Conservation (phyloP, 2,113 vertebrate genomes). For the Burhinus bistriatus region DNA sequence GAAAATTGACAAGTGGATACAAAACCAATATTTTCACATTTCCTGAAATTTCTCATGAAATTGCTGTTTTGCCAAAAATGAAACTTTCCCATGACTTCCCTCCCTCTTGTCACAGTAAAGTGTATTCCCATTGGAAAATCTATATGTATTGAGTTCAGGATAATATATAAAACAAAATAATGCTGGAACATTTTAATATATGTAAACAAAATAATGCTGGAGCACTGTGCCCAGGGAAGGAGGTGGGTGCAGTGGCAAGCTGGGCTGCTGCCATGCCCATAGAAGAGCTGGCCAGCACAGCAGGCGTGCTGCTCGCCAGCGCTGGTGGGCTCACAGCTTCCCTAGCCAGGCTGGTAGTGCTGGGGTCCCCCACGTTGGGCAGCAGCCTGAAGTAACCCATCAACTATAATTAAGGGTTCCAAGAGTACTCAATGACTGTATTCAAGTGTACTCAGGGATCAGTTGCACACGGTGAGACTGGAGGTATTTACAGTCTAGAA, state of each 20-base stretch:
- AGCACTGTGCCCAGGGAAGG: neutral
- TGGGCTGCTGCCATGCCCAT: neutral
- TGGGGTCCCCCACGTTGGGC: fast-evolving
- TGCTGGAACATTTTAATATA: too few species aligned
- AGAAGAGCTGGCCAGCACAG: neutral
- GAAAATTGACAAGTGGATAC: constrained; percentile 14
- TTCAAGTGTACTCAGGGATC: neutral
- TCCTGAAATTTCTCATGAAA: neutral
- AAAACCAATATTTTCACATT: constrained; percentile 21
- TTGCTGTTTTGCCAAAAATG: neutral
- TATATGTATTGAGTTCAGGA: neutral
- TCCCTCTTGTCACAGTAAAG: neutral
- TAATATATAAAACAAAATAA: neutral
- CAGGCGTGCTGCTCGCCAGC: fast-evolving
- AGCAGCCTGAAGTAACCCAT: neutral
- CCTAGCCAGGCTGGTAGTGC: neutral
- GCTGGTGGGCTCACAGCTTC: neutral
- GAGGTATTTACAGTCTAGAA: neutral
- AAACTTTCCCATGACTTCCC: neutral
- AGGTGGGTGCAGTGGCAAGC: neutral
- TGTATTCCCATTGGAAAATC: neutral
- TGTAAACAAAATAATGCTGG: neutral
- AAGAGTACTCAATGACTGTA: neutral
- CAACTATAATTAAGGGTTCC: neutral
- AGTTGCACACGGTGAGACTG: fast-evolving